Base-by-base conservation (phyloP, 2,888 invertebrate species). In the Tipula unca region DNA sequence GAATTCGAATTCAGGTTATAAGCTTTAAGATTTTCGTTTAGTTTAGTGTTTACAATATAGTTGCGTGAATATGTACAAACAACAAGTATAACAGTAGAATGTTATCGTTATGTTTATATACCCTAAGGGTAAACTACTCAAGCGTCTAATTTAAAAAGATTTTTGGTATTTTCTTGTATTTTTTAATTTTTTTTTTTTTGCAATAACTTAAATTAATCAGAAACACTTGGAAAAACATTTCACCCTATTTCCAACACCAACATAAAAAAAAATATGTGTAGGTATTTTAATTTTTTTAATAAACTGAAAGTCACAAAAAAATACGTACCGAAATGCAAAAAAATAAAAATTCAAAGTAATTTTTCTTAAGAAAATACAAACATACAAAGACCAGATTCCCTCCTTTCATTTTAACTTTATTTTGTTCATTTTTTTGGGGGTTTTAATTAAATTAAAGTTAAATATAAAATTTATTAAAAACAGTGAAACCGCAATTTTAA, bases 291-390 rank as follows among this genome's bases (percentile, higher is more conserved):
- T 25, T 25, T 69, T 69, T 69, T 13, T 25, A 69, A 69, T 69
- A 69, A 69, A 69, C 69, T 69, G 69, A 69, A 69, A 69, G 69
- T 69, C 69, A 69, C 69, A 69, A 69, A 69, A 69, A 69, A 48
- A n/a, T n/a, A n/a, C 69, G 25, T 25, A 10, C 1, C 10, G 25
- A 69, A 69, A 25, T 14, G 25, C 6, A 69, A 25, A 25, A 20
- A 69, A 69, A n/a, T n/a, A 69, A 69, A 8, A 20, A 20, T 25
- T 25, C 10, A 25, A 69, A 25, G 69, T 25, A 69, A 69, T 25
- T 69, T 25, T 69, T 25, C 69, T 69, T 69, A 69, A 25, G 69
- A 69, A 69, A 69, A 69, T 10, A 25, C 69, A 20, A 20, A 14
- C 48, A 48, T 6, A 48, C 25, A 69, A 10, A 69, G 17, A 25